Evolutionary conservation across 2,888 invertebrate species (phyloP).

Genomic region (Parnassius glacialis): DNA sequence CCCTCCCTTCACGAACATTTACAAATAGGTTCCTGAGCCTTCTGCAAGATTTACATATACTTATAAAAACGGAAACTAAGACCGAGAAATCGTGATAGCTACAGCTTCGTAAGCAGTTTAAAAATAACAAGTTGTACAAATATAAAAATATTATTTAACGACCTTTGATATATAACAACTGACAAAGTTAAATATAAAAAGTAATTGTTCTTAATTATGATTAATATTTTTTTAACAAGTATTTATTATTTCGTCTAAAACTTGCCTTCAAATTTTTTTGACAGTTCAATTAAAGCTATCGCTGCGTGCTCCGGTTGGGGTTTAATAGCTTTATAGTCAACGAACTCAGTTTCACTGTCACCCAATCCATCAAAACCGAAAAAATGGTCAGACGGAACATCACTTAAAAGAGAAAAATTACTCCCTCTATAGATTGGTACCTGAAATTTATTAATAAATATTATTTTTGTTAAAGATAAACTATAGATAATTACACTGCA

Average conservation of each 20-base stretch:
- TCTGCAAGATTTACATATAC: no score
- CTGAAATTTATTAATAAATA: constrained; percentile 48
- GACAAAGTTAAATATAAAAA: neutral
- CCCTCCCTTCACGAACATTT: no score
- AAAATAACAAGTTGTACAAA: no score
- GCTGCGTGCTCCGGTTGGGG: constrained; percentile 76
- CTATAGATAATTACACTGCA: no score
- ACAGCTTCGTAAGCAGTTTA: no score
- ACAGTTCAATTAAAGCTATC: constrained; percentile 69
- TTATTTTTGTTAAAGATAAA: no score
- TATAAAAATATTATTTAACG: no score
- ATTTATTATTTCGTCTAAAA: neutral
- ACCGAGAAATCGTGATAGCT: no score
- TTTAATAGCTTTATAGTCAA: constrained; percentile 60
- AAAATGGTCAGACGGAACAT: constrained; percentile 41
- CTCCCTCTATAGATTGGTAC: constrained; percentile 84
- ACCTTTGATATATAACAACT: no score
- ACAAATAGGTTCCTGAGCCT: no score
- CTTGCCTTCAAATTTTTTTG: constrained; percentile 42
- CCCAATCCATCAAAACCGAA: constrained; percentile 81
- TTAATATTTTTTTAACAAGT: neutral
- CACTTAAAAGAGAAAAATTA: constrained; percentile 51
- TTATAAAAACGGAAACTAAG: no score
- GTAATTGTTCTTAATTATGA: neutral
- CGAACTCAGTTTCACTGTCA: constrained; percentile 64